phyloP scores from a whole-genome alignment of 1,140 invertebrate genomes.

The Pseudobourletiella spinata region DNA sequence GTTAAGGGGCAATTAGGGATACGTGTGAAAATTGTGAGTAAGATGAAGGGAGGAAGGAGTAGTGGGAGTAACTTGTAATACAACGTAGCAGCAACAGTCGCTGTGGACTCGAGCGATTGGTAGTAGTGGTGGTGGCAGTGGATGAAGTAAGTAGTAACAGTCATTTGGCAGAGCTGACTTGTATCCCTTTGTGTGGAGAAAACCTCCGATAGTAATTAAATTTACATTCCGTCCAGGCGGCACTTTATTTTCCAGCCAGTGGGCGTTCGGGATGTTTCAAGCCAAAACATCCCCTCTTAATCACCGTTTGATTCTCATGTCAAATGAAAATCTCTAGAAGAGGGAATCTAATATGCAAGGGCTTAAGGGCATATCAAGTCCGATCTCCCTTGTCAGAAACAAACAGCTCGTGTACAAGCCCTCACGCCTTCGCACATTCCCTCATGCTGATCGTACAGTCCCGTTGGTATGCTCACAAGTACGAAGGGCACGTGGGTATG shows the following conservation, averaged over 20 bases:
- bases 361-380: background rate
- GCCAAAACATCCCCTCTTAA: background rate
- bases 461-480: background rate
- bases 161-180: background rate
- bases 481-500: background rate
- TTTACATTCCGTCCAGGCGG: background rate
- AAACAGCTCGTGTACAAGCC: background rate
- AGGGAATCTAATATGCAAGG: background rate
- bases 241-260: background rate
- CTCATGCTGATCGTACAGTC: background rate
- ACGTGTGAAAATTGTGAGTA: no score
- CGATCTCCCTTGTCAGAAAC: background rate
- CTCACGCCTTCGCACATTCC: background rate
- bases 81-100: no score
- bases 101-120: no score
- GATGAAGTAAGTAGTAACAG: no score
- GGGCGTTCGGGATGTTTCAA: background rate
- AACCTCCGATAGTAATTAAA: background rate
- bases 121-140: no score
- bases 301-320: conserved; percentile 1
- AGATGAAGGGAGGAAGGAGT: no score
- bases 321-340: background rate
- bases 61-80: no score
- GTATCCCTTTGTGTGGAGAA: background rate
- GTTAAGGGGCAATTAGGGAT: no score